phyloP scores from a whole-genome alignment of 2,797 vertebrate genomes.

The Rhincodon typus region DNA sequence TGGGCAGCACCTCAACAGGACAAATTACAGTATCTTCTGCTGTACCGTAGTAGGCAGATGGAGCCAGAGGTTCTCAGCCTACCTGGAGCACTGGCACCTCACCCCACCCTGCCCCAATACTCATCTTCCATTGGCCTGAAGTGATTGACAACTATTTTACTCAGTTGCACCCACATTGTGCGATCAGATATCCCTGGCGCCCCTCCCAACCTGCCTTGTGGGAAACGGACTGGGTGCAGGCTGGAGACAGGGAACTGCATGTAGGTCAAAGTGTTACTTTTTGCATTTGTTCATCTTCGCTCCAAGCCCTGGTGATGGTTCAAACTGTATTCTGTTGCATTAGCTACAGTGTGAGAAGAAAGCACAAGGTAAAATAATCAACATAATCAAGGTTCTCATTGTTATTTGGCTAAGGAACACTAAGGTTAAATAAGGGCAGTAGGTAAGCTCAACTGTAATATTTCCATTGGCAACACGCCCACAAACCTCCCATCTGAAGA shows the following conservation, averaged over 20 bases:
- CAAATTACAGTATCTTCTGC: too few relatives aligned
- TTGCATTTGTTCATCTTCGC: neutral
- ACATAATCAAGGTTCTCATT: neutral
- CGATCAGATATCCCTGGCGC: neutral
- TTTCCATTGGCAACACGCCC: neutral
- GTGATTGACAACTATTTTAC: neutral
- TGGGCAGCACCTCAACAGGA: neutral
- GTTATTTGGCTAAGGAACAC: neutral
- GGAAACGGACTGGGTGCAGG: neutral
- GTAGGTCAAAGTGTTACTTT: too few relatives aligned
- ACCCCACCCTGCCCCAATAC: too few relatives aligned
- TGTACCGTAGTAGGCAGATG: neutral
- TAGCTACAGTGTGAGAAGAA: neutral
- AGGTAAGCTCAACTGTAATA: neutral
- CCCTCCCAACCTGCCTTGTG: neutral
- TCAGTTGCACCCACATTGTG: neutral
- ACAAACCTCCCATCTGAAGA: neutral
- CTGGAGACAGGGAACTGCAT: neutral
- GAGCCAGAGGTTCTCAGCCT: too few relatives aligned
- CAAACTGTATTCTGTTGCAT: neutral
- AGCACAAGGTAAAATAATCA: neutral
- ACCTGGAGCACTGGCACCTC: neutral
- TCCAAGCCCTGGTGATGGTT: neutral
- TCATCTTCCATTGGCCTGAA: neutral
- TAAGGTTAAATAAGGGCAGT: neutral